These are phyloP conservation scores for Ictinia mississippiensis DNA, from an alignment of 2,797 vertebrate species.

Conservation along the genomic window DNA sequence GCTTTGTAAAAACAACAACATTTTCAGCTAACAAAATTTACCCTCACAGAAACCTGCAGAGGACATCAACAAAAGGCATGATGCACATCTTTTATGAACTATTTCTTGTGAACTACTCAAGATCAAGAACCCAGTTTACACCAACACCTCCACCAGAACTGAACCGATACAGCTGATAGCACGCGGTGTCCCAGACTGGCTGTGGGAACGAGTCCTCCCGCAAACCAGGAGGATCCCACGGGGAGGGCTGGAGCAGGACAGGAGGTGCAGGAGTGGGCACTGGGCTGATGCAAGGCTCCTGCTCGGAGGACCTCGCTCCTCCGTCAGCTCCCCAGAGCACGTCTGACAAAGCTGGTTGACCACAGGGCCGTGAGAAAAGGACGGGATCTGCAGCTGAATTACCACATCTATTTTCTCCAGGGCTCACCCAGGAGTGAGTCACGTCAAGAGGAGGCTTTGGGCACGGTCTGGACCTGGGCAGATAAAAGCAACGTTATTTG, in stretches of 20 bases:
- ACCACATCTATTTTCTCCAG: slow-evolving; percentile 6
- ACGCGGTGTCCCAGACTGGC: neutral
- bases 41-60: neutral
- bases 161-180: rapidly evolving
- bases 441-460: neutral
- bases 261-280: neutral
- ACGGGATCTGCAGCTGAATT: neutral
- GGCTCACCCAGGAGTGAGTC: slow-evolving; percentile 31
- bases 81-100: neutral
- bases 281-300: neutral
- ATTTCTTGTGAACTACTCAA: neutral
- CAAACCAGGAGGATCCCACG: neutral
- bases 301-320: neutral
- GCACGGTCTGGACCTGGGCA: neutral
- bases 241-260: neutral
- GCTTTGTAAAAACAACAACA: neutral
- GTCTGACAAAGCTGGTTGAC: neutral
- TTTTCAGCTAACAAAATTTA: neutral
- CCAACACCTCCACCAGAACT: neutral
- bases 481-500: slow-evolving; percentile 14
- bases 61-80: neutral
- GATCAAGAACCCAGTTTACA: neutral
- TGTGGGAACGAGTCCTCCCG: rapidly evolving
- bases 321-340: neutral
- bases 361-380: slow-evolving; percentile 29